Base-by-base conservation (phyloP, 1,140 invertebrate species). In the Leptinotarsa undecemlineata region DNA sequence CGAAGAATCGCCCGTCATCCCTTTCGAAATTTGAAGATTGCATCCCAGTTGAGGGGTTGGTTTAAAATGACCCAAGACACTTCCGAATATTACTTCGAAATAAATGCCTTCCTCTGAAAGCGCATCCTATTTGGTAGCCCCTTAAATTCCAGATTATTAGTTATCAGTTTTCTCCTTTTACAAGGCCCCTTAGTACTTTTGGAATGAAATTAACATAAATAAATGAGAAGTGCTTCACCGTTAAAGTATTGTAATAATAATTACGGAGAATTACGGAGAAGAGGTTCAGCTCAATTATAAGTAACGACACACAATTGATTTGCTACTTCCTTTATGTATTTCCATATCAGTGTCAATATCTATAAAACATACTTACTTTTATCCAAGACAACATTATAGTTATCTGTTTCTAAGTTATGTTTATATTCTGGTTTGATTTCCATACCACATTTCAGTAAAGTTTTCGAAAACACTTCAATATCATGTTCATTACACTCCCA, bases 391-490 rank as follows among this genome's bases (percentile, higher is more conserved):
- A n/a, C 48, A 13, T 33, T 17, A 15, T 13, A 20, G 8, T 74
- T 69, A n/a, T 68, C 67, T 1, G 4, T 63, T 68, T 69, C 60
- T 26, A 74, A 19, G 8, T 61, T 62, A 23, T 74, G 67, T 17
- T n/a, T 69, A 60, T 74, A 3, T 20, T 17, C 67, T 19, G 17
- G 11, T 17, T 21, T 5, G 20, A 62, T 19, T 47, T 48, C 48
- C 4, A 74, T 74, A 17, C 48, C 64, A 21, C 33, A 26, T 60
- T n/a, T 19, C 51, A 4, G 11, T n/a, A 74, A n/a, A 69, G 67
- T 57, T 21, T 19, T n/a, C 20, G 20, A 13, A 60, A 70, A 70
- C 17, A 51, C 15, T 21, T 60, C 47, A 21, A 48, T 51, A 57
- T 57, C 51, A 11, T n/a, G 13, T 68, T 47, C 33, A 14, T 60